Base-by-base conservation (phyloP, 2,888 invertebrate species). In the Lottia gigantea region DNA sequence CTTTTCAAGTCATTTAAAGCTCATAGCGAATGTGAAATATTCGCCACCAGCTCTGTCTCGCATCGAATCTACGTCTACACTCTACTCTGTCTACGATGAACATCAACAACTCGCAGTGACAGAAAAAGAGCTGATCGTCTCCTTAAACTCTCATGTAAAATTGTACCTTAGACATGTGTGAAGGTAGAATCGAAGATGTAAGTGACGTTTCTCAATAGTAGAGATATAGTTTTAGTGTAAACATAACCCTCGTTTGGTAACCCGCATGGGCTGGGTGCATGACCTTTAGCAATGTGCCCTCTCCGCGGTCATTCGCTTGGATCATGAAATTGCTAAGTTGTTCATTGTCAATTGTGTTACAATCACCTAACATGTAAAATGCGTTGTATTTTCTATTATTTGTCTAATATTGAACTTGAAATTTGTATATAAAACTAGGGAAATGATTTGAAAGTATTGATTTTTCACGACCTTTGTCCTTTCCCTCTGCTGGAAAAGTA, bases 211-310 rank as follows among this genome's bases (percentile, higher is more conserved):
- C 6, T 40, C 40, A 40, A 40, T 40, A 40, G 11, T 11, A 40
- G 40, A 40, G 7, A 40, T 11, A 31, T 31, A 31, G 40, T 8
- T 40, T 40, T 1, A 40, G 62, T 76, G 80, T 79, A 78, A 78
- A 78, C 77, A 79, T 78, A 80, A 78, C 78, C 80, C 72, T 65
- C 72, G 73, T 75, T 71, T 71, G 70, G 70, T 76, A 71, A 74
- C 75, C 76, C 79, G 78, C 78, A 77, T 78, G 78, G 80, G 81
- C 78, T 74, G 73, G 67, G 77, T 76, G 82, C 83, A 78, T 83
- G 84, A 85, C 84, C 84, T 83, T 80, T 83, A 80, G 72, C 82
- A 80, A 82, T 80, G 80, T 82, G 80, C 81, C 61, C 46, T 23
- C 62, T 64, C 46, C 25, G 46, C 67, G 14, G 47, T 64, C 67